Conservation (phyloP, 2,888 invertebrate genomes). For the Synergus japonicus region DNA sequence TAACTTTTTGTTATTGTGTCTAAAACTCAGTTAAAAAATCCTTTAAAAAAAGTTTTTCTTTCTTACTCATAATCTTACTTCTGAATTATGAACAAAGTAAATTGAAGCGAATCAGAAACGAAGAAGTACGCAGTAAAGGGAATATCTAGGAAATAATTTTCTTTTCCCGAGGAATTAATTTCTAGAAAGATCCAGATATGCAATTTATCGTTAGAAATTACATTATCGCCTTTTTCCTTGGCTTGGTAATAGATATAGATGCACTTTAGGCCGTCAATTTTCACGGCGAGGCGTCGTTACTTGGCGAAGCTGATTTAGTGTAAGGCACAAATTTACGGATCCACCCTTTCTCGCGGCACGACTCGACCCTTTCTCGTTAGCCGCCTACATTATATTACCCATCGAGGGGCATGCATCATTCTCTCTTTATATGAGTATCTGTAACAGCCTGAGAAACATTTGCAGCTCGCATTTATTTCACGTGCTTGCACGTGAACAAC, state of each 20-base stretch:
- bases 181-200: neutral
- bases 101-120: too few species aligned
- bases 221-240: neutral
- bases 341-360: slow-evolving; percentile 65
- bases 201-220: neutral
- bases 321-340: slow-evolving; percentile 69
- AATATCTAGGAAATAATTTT: too few species aligned
- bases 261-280: slow-evolving; percentile 29
- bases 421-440: slow-evolving; percentile 74
- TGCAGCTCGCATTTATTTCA: slow-evolving; percentile 66
- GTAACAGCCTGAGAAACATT: slow-evolving; percentile 74
- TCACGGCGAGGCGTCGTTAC: slow-evolving; percentile 52
- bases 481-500: slow-evolving; percentile 9
- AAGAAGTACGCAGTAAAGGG: too few species aligned
- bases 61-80: too few species aligned
- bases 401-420: slow-evolving; percentile 75
- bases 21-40: too few species aligned
- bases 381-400: slow-evolving; percentile 76
- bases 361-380: slow-evolving; percentile 74
- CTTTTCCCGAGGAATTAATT: neutral
- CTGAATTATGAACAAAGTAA: too few species aligned
- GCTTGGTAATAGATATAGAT: neutral
- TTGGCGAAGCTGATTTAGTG: slow-evolving; percentile 64
- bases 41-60: too few species aligned
- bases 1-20: too few species aligned